These are phyloP conservation scores for Triplophysa tibetana DNA, from an alignment of 2,113 vertebrate genomes.

Conservation along the genomic window DNA sequence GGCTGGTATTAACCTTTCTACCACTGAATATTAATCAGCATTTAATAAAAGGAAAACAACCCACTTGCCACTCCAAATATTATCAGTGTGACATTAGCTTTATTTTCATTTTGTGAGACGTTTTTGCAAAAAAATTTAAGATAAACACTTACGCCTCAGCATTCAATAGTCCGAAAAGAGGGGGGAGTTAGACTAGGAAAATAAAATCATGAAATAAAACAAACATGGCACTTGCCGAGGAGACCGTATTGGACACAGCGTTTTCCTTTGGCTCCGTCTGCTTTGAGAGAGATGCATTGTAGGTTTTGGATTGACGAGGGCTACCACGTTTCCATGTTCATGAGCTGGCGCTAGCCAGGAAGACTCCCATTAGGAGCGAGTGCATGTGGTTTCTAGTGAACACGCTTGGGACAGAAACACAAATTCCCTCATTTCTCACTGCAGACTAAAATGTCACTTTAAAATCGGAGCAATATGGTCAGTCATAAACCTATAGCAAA, in stretches of 20 bases:
- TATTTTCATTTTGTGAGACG: slow-evolving; percentile 69
- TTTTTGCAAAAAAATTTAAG: slow-evolving; percentile 66
- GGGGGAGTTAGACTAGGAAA: slow-evolving; percentile 50
- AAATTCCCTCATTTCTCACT: slow-evolving; percentile 28
- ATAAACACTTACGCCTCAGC: slow-evolving; percentile 61
- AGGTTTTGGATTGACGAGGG: slow-evolving; percentile 28
- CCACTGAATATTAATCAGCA: slow-evolving; percentile 95
- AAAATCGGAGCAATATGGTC: slow-evolving; percentile 25
- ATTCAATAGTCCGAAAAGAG: slow-evolving; percentile 36
- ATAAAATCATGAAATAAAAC: slow-evolving; percentile 64
- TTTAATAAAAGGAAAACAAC: slow-evolving; percentile 96
- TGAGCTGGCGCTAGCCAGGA: slow-evolving; percentile 34
- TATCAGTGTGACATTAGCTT: slow-evolving; percentile 76
- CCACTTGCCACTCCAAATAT: slow-evolving; percentile 90
- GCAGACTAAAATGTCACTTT: slow-evolving; percentile 29
- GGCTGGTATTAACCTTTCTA: slow-evolving; percentile 86
- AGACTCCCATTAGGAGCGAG: slow-evolving; percentile 35
- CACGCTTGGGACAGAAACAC: slow-evolving; percentile 34
- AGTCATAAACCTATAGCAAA: slow-evolving; percentile 16
- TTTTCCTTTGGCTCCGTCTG: slow-evolving; percentile 23
- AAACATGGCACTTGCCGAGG: slow-evolving; percentile 71
- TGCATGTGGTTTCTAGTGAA: slow-evolving; percentile 27
- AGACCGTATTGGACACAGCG: slow-evolving; percentile 45
- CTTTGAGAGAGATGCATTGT: slow-evolving; percentile 41
- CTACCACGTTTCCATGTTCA: slow-evolving; percentile 29